Base-by-base conservation (phyloP, 2,797 vertebrate species). In the Meriones psammophilus region DNA sequence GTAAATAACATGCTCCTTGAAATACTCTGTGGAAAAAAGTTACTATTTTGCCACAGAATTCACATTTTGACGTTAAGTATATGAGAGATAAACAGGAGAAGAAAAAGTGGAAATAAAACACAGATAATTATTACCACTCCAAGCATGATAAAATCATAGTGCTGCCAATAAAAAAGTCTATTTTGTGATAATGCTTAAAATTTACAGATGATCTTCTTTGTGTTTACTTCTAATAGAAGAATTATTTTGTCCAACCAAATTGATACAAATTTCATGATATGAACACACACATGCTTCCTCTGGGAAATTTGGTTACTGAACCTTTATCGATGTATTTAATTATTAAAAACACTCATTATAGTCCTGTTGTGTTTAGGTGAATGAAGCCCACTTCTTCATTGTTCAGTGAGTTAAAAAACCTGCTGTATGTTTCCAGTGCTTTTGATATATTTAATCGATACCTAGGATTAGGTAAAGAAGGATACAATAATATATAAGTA, bases 51-150 rank as follows among this genome's bases (percentile, higher is more conserved):
- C 90, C 94, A 97, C 46, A 85, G 79, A 94, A 95, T 73, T 96
- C 92, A 22, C 96, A 98, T 98, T 98, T 98, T 98, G 83, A 96
- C 90, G 97, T 97, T 97, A 85, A 66, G 1, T 83, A 77, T 66
- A 28, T 78, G 5, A 92, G 22, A 15, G 4, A 36, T 60, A 22
- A 95, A 95, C 79, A 96, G 77, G 87, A 95, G 94, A 9, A 60
- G 14, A 62, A 13, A 58, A 17, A 17, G 97, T 96, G 74, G 84
- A 93, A 10, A 68, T 88, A 77, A 97, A 96, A 89, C 90, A 97
- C 87, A 95, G 50, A 96, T 89, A 98, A 96, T 94, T 78, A 71
- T 88, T 95, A 92, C 12, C 0, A 89, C 42, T 95, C 85, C 18
- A 0, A 93, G 83, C 3, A 0, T 88, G 92, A 97, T 17, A 97